Evolutionary conservation across 2,113 vertebrate species (phyloP).

Genomic region (Campylomormyrus tamandua): DNA sequence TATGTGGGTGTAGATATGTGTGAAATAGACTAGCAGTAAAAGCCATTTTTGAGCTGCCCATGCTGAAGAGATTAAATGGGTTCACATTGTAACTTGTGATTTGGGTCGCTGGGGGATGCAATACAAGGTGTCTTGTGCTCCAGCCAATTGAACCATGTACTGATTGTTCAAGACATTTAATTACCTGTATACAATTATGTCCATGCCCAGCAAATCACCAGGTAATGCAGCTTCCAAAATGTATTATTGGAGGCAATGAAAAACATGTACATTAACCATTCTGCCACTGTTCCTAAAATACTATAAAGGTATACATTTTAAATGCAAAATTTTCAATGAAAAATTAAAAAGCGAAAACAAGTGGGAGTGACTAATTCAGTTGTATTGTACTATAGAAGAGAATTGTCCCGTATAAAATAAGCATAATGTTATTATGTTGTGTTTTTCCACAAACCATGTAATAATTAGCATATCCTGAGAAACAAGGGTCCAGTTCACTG

Average conservation of each 20-base stretch:
- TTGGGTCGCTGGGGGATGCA: neutral
- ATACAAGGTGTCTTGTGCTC: conserved; percentile 1
- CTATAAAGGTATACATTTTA: neutral
- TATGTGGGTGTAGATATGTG: neutral
- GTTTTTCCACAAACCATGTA: conserved; percentile 31
- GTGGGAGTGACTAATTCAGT: neutral
- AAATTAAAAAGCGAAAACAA: neutral
- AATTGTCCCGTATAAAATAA: neutral
- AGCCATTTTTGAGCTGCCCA: neutral
- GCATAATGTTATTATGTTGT: neutral
- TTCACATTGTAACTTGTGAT: neutral
- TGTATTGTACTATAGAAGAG: neutral
- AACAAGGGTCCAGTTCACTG: conserved; percentile 33
- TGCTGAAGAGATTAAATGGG: conserved; percentile 11
- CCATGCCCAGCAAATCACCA: neutral
- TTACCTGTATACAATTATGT: neutral
- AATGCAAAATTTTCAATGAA: neutral
- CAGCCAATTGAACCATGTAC: neutral
- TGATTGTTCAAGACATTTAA: conserved; percentile 2
- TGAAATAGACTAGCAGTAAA: neutral
- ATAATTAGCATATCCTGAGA: conserved; percentile 25
- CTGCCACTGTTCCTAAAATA: neutral
- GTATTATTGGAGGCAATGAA: neutral
- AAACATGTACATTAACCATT: neutral
- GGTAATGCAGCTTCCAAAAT: neutral